phyloP scores from a whole-genome alignment of 2,888 invertebrate species.

The Rhagium mordax region DNA sequence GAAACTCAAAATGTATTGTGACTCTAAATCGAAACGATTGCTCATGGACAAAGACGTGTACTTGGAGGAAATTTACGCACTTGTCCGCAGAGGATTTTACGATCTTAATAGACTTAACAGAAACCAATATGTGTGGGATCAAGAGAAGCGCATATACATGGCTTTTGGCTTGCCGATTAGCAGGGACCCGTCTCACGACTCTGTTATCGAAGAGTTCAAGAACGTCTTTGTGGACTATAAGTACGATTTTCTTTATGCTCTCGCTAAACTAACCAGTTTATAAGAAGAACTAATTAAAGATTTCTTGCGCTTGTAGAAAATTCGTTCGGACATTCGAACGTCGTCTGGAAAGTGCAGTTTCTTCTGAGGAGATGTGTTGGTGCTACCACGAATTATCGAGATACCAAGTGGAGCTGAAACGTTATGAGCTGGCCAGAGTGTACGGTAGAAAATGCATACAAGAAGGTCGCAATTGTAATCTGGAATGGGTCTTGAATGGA shows the following conservation, averaged over 20 bases:
- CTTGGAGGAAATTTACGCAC: conserved; percentile 66
- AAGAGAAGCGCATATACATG: conserved; percentile 61
- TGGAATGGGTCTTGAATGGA: conserved; percentile 69
- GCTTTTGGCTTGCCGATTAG: conserved; percentile 63
- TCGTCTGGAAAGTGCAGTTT: conserved; percentile 59
- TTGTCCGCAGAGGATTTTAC: conserved; percentile 68
- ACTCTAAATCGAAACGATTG: conserved; percentile 64
- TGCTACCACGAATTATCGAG: conserved; percentile 69
- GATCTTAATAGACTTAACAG: conserved; percentile 67
- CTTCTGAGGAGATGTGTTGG: conserved; percentile 70
- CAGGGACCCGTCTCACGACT: conserved; percentile 65
- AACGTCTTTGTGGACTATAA: conserved; percentile 62
- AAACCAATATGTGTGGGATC: conserved; percentile 54
- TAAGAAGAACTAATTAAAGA: too few relatives aligned
- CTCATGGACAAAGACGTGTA: conserved; percentile 68
- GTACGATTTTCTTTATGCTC: too few relatives aligned
- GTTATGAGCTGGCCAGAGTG: conserved; percentile 69
- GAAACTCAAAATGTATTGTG: conserved; percentile 68
- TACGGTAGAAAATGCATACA: conserved; percentile 67
- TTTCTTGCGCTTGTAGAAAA: conserved; percentile 53
- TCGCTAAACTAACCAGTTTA: too few relatives aligned
- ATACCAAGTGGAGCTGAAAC: conserved; percentile 65
- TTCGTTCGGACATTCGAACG: conserved; percentile 59
- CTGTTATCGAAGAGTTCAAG: conserved; percentile 63
- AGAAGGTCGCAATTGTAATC: conserved; percentile 61